Percentiles rank a stretch among this genome's conserved stretches.
These are phyloP conservation scores for Thera obeliscata DNA, from an alignment of 2,888 invertebrate genomes.

Conservation along the genomic window DNA sequence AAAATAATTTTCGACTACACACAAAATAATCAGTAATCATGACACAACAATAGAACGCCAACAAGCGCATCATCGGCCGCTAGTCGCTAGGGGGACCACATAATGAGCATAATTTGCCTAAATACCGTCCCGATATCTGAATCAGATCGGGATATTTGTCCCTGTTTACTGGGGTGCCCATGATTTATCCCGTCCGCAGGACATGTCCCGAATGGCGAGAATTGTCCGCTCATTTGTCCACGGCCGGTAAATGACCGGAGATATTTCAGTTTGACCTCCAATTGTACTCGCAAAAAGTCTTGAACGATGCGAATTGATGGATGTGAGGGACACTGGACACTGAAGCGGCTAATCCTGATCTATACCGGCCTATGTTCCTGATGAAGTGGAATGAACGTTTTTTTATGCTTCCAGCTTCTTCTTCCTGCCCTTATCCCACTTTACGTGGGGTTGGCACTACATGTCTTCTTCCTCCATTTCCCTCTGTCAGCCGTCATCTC, in stretches of 20 bases:
- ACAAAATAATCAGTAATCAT: slow-evolving; percentile 4
- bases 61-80: slow-evolving; percentile 1
- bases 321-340: slow-evolving; percentile 3
- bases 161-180: slow-evolving; percentile 65
- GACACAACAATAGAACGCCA: slow-evolving; percentile 5
- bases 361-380: neutral
- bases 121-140: slow-evolving; percentile 35
- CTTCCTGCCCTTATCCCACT: no score
- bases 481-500: no score
- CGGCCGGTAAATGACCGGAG: slow-evolving; percentile 59
- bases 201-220: slow-evolving; percentile 62
- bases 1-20: neutral
- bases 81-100: slow-evolving; percentile 10
- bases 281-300: slow-evolving; percentile 18
- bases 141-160: slow-evolving; percentile 49
- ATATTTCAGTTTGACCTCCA: slow-evolving; percentile 59
- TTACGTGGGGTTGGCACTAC: no score
- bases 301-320: slow-evolving; percentile 16
- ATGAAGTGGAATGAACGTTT: no score
- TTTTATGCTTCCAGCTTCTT: no score
- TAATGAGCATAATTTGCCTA: slow-evolving; percentile 41
- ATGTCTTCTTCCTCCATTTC: no score
- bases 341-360: neutral
- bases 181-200: slow-evolving; percentile 61
- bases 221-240: slow-evolving; percentile 67